Base-by-base conservation (phyloP, 2,888 invertebrate species). In the Volucella inflata region DNA sequence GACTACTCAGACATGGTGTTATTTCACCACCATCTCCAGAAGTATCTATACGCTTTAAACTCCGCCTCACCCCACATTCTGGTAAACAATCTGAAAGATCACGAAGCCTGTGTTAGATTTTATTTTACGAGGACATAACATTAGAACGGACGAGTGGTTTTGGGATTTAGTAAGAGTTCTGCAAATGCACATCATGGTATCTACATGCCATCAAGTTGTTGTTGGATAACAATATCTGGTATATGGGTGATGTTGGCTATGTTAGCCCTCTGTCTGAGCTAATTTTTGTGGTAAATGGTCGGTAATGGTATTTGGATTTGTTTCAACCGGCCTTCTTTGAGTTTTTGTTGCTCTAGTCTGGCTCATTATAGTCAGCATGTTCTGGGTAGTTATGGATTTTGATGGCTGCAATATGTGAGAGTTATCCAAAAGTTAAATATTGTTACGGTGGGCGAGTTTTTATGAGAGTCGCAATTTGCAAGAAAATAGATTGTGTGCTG, bases 111-210 rank as follows among this genome's bases (percentile, higher is more conserved):
- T 84, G 84, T 84, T 80, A 75, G 80, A 80, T 80, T 80, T 65
- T 80, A 80, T 84, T 84, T 84, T 80, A 84, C 84, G 84, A 84
- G 80, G 80, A 84, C 80, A 84, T 84, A 71, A 80, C 75, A 70
- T 64, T n/a, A 70, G 57, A 79, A 80, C 59, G 48, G 60, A 78
- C 40, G 60, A 62, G 21, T 48, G 36, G 10, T 51, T 48, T 42
- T 40, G 3, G 10, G 12, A 30, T 30, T 60, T 65, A 44, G 67
- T 57, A 71, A 60, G 53, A 67, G 55, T 77, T 82, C 71, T 53
- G 71, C 53, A 59, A 53, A 71, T 71, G 64, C 65, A 62, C 42
- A 57, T 38, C 65, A 51, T 30, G 21, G 10, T 12, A 42, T 60
- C 51, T 55, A 50, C 8, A 70, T 42, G 68, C 62, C 44, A 38